Evolutionary conservation across 1,140 invertebrate species (phyloP).

Genomic region (Ruditapes philippinarum): DNA sequence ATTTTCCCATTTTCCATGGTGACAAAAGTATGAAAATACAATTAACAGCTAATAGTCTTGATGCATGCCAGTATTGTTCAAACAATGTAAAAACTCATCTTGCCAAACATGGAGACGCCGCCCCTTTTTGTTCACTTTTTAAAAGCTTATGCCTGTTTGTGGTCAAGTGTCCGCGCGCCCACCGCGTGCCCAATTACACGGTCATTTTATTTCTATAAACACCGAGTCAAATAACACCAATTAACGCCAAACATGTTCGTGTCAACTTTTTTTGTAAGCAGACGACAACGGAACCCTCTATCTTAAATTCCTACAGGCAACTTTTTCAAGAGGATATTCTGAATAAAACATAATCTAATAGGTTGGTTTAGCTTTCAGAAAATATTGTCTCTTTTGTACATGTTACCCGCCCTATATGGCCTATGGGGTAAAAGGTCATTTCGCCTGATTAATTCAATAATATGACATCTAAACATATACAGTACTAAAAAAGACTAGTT

Average conservation of each 20-base stretch:
- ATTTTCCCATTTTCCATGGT: not conserved
- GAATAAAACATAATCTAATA: constrained; percentile 27
- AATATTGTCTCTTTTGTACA: constrained; percentile 53
- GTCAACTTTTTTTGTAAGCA: constrained; percentile 45
- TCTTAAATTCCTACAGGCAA: constrained; percentile 27
- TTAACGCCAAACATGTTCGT: constrained; percentile 54
- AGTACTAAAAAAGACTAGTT: not conserved
- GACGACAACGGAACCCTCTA: constrained; percentile 11
- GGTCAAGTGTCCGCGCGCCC: constrained; percentile 39
- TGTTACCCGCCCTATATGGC: constrained; percentile 19
- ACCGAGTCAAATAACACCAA: constrained; percentile 63
- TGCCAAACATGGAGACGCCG: not conserved
- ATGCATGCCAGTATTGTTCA: not conserved
- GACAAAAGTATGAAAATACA: constrained; percentile 23
- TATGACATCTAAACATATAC: constrained; percentile 45
- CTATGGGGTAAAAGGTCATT: constrained; percentile 15
- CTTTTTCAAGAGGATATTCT: constrained; percentile 27
- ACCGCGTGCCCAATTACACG: constrained; percentile 16
- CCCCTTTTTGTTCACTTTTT: constrained; percentile 20
- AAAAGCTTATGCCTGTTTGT: not conserved
- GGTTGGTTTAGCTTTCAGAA: constrained; percentile 50
- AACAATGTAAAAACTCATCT: not conserved
- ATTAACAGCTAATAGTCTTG: constrained; percentile 18
- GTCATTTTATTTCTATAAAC: constrained; percentile 37
- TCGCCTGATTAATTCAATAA: constrained; percentile 8